Evolutionary conservation across 2,888 invertebrate genomes (phyloP), one percentile per base, ranked within the genome.

Genomic region (Dryococelus australis): DNA sequence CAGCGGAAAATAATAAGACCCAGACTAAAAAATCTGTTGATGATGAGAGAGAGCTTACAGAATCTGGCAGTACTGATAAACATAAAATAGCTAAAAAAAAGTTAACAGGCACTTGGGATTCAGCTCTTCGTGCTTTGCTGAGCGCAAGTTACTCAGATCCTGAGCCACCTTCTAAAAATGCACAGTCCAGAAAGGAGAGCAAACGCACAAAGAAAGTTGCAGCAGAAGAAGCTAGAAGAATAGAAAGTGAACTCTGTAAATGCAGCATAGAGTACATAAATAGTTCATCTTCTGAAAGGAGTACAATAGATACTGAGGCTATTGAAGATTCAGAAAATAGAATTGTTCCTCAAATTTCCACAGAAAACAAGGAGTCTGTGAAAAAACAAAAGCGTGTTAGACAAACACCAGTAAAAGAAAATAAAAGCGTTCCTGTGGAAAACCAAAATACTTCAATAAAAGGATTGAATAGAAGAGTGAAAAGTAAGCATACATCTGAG

Each of bases 61-160:
- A 85, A 4, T 35, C 79, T 43, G 78, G 43, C 43, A 35, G 43
- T 47, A 43, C 28, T 65, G 47, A 27, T 78, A 24, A 12, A 85
- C 6, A n/a, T 1, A 10, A 85, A 3, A 28, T n/a, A 28, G 24
- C 20, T 13, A 79, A 51, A 35, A 86, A 27, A 13, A 43, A 80
- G 43, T 16, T 65, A 43, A 83, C 20, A 26, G 27, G 90, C 90
- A 51, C 90, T 51, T 92, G 92, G 92, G 92, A 92, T 86, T 90
- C 91, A 8, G 92, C 92, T 89, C 88, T 92, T 81, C 89, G 92
- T 28, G 84, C 81, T 27, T 16, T 80, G 35, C 13, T 87, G 16
- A 53, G 16, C 53, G 27, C 84, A 27, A 80, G 85, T 86, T 86
- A 80, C 80, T 47, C 47, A 65, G 86, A 35, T 51, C n/a, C 28